phyloP scores from a whole-genome alignment of 2,888 invertebrate species.

The Empis stercorea region DNA sequence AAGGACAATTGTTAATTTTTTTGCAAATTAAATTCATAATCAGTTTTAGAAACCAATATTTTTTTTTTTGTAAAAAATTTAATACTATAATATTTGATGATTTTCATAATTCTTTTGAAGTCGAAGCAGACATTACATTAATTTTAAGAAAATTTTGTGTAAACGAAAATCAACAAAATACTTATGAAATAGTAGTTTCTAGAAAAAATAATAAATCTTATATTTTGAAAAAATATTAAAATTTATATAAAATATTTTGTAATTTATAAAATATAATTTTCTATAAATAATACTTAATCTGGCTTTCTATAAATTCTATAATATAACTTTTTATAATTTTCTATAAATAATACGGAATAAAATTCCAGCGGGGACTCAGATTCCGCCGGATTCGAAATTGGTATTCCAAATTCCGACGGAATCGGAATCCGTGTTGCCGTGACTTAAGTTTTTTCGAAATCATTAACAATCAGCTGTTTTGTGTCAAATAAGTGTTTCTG shows the following conservation, averaged over 20 bases:
- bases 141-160: neutral
- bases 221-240: neutral
- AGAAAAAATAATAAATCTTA: neutral
- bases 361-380: too few relatives aligned
- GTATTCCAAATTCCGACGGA: too few relatives aligned
- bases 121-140: neutral
- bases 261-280: too few relatives aligned
- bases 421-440: too few relatives aligned
- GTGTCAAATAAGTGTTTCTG: too few relatives aligned
- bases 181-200: neutral
- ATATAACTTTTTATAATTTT: too few relatives aligned
- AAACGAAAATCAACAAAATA: neutral
- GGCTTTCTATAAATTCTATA: too few relatives aligned
- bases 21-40: neutral
- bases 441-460: too few relatives aligned
- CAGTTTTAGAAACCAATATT: neutral
- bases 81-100: neutral
- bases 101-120: neutral
- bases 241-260: neutral
- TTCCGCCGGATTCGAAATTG: too few relatives aligned
- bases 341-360: too few relatives aligned
- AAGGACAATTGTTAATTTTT: neutral
- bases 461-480: too few relatives aligned
- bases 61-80: neutral
- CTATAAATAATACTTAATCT: too few relatives aligned